These are phyloP conservation scores for Zeugodacus cucurbitae DNA, from an alignment of 1,140 invertebrate species.

Conservation along the genomic window DNA sequence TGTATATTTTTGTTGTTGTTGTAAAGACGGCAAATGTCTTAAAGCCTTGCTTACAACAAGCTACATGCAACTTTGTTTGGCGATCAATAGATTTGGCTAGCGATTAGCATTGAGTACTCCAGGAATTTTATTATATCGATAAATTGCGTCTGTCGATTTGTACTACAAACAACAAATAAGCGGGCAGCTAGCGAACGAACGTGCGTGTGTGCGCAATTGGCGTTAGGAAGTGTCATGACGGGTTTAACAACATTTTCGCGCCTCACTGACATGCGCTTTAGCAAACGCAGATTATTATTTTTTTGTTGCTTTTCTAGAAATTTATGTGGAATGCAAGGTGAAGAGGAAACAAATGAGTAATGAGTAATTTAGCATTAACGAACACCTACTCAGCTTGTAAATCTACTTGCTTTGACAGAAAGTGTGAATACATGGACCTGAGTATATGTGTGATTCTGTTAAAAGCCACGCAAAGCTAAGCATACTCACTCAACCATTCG, in stretches of 20 bases:
- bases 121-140: neutral
- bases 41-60: neutral
- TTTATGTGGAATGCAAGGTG: neutral
- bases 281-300: neutral
- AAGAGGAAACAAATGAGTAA: conserved; percentile 9
- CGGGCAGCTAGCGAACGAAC: neutral
- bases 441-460: neutral
- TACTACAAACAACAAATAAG: neutral
- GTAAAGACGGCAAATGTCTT: neutral
- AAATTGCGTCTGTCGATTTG: neutral
- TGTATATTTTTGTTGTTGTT: too few relatives aligned
- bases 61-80: neutral
- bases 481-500: neutral
- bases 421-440: neutral
- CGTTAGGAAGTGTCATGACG: neutral
- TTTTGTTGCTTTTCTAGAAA: neutral
- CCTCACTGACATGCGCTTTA: neutral
- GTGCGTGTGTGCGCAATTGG: neutral
- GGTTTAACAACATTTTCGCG: neutral
- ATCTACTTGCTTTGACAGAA: conserved; percentile 2
- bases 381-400: conserved; percentile 9
- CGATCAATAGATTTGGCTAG: neutral
- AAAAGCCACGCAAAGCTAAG: neutral
- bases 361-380: neutral
- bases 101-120: neutral